These are phyloP conservation scores for Ammodytes dubius DNA, from an alignment of 2,113 vertebrate genomes.

Conservation along the genomic window DNA sequence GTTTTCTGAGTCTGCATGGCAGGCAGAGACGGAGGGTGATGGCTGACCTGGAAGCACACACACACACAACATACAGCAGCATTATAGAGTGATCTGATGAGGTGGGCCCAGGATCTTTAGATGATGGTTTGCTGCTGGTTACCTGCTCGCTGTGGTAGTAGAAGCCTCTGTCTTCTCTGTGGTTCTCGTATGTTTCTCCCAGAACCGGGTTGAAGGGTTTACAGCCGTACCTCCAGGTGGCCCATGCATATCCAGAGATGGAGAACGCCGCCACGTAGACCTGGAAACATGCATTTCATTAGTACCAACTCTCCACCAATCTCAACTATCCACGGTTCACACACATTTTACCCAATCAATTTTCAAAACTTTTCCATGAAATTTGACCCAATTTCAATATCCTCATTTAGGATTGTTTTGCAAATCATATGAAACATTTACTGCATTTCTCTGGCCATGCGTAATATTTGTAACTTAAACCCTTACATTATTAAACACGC, in stretches of 20 bases:
- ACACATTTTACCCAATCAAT: no score
- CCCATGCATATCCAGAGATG: slow-evolving; percentile 94
- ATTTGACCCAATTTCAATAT: no score
- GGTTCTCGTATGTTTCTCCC: slow-evolving; percentile 93
- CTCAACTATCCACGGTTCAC: no score
- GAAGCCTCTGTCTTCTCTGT: slow-evolving; percentile 91
- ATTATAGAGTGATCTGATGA: neutral
- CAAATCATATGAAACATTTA: no score
- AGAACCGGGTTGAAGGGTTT: slow-evolving; percentile 96
- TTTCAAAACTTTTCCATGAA: no score
- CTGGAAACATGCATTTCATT: slow-evolving; percentile 63
- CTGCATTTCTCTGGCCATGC: no score
- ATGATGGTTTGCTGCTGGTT: neutral
- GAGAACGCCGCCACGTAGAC: slow-evolving; percentile 92
- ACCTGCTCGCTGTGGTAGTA: slow-evolving; percentile 93
- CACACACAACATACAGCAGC: neutral
- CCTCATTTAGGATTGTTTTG: no score
- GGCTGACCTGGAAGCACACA: slow-evolving; percentile 85
- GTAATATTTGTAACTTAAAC: no score
- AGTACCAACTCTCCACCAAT: no score
- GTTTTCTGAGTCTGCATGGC: slow-evolving; percentile 91
- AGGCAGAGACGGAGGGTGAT: slow-evolving; percentile 91
- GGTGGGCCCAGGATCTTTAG: neutral
- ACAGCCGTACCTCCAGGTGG: slow-evolving; percentile 90
- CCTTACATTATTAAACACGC: no score